A percentile compares a stretch with the other conserved stretches of the same genome.
Evolutionary conservation across 2,888 invertebrate species (phyloP).

Genomic region (Ichneumoninae sp.): DNA sequence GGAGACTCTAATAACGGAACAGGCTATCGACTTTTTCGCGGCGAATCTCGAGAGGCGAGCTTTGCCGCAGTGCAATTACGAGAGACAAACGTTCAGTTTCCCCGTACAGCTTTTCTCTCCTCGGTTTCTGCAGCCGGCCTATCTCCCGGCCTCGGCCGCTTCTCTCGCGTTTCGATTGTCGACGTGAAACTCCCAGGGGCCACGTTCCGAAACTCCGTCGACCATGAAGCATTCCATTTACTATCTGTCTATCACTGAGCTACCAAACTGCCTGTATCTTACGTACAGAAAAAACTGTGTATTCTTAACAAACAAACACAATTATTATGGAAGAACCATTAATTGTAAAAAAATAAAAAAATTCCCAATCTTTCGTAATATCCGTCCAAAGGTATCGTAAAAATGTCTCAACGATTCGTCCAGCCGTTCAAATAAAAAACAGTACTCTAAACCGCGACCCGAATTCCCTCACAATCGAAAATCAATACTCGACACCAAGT

Average conservation of each 20-base stretch:
- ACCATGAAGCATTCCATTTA: constrained; percentile 33
- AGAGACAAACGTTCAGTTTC: constrained; percentile 41
- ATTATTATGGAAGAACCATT: background rate
- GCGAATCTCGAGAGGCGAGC: background rate
- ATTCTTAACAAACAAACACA: background rate
- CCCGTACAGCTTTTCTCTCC: constrained; percentile 10
- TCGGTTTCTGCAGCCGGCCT: background rate
- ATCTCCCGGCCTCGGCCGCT: constrained; percentile 8
- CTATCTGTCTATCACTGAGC: background rate
- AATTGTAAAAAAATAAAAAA: background rate
- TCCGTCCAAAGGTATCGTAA: background rate
- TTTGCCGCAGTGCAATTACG: constrained; percentile 49
- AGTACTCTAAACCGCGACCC: background rate
- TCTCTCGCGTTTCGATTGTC: constrained; percentile 25
- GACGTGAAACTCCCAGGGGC: constrained; percentile 32
- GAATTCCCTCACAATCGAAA: background rate
- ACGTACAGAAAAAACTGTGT: background rate
- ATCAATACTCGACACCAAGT: background rate
- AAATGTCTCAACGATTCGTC: background rate
- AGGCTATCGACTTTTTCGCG: constrained; percentile 51
- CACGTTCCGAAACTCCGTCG: constrained; percentile 11
- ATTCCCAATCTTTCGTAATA: background rate
- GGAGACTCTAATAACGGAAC: constrained; percentile 24
- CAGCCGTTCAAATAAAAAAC: background rate
- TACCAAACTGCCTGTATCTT: background rate